Base-by-base conservation (phyloP, 2,888 invertebrate species). In the Gonocerus acuteangulatus region DNA sequence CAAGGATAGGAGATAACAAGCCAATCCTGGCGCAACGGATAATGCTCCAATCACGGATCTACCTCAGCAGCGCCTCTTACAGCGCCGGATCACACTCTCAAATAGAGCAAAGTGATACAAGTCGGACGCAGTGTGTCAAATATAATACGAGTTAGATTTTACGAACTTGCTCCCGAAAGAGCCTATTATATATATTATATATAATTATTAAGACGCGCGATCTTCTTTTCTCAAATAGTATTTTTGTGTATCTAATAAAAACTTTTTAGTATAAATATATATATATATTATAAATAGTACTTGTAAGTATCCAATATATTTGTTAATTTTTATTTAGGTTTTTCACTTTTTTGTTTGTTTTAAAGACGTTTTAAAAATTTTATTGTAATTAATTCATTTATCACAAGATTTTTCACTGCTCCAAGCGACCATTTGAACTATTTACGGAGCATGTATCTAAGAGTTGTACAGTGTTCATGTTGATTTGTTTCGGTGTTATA, bases 1-100 rank as follows among this genome's bases (percentile, higher is more conserved):
- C 79, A 86, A 89, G 73, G 86, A 87, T 77, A 81, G 82, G 74
- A 82, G 82, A 80, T 82, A 82, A 81, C 76, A 73, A 75, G 36
- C 61, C 52, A 48, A 52, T 48, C 54, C 6, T 22, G 36, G 22
- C 19, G 22, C 52, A 15, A 32, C 32, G 36, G 15, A 54, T 58
- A 39, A 42, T 45, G 45, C 57, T 44, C 34, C 42, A 54, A 39
- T 39, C n/a, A 39, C 39, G 39, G 27, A 48, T 36, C 57, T 61
- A 48, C 63, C 49, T 54, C 61, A 61, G 32, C 39, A 42, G 23
- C 51, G 44, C 48, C 45, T 21, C 21, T 45, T n/a, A 34, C 23
- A 39, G 52, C 51, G 15, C 51, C 27, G 22, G 32, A 18, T 54
- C 39, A 44, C 42, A 36, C 48, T 34, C 42, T 39, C 21, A 22